Evolutionary conservation across 2,113 vertebrate species (phyloP).

Genomic region (Zootoca vivipara): DNA sequence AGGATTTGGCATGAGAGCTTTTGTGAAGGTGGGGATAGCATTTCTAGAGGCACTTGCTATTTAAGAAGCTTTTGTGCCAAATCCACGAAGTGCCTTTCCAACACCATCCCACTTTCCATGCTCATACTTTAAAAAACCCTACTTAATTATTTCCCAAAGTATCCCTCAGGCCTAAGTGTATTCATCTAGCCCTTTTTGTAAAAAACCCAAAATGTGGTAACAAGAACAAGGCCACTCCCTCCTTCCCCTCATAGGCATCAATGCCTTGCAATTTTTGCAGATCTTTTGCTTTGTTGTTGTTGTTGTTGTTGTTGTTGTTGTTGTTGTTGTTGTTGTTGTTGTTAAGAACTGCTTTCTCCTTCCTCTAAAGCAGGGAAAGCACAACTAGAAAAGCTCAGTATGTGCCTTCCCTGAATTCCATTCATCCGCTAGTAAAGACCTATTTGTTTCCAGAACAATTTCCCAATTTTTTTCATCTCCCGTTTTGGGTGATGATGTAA

Average conservation of each 20-base stretch:
- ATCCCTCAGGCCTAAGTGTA: neutral
- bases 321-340: neutral
- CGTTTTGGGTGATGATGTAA: neutral
- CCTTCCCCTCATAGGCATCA: neutral
- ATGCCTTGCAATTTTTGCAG: neutral
- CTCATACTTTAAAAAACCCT: neutral
- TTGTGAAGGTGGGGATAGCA: neutral
- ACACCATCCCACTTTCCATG: neutral
- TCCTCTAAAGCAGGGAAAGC: neutral
- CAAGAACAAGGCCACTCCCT: neutral
- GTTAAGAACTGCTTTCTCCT: neutral
- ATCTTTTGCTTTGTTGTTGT: neutral
- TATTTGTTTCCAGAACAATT: neutral
- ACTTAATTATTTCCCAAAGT: neutral
- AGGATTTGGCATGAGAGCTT: neutral
- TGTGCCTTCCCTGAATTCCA: neutral
- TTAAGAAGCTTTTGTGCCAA: neutral
- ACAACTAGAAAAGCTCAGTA: neutral
- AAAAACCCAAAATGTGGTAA: neutral
- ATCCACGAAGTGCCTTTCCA: neutral
- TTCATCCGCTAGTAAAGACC: neutral
- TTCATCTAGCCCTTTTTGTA: neutral
- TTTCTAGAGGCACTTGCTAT: neutral
- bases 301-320: no score
- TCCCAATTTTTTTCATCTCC: neutral